phyloP scores from a whole-genome alignment of 2,113 vertebrate genomes.

The Hemiprocne comata region DNA sequence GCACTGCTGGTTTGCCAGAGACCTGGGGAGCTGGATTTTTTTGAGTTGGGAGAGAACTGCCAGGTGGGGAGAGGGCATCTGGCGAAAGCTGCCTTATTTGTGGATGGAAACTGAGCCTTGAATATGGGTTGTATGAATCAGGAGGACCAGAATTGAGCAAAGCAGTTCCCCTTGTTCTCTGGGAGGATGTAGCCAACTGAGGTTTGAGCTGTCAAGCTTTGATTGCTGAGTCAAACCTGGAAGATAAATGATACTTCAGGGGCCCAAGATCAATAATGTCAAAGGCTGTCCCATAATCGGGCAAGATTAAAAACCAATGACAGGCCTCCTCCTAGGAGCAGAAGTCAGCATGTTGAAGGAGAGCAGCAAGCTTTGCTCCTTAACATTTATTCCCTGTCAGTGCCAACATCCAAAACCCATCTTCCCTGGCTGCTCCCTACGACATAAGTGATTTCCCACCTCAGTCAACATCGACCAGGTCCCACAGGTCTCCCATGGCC shows the following conservation, averaged over 20 bases:
- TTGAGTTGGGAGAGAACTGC: background rate
- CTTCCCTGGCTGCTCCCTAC: background rate
- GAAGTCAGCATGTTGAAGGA: background rate
- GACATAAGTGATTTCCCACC: background rate
- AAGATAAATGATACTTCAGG: conserved; percentile 50
- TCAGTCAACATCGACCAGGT: background rate
- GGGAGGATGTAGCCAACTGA: background rate
- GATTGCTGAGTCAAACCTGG: background rate
- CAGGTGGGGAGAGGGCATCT: background rate
- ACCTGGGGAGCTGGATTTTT: background rate
- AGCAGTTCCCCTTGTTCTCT: background rate
- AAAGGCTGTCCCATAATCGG: conserved; percentile 28
- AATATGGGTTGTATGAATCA: accelerated
- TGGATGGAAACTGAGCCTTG: background rate
- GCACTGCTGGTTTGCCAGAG: background rate
- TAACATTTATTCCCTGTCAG: background rate
- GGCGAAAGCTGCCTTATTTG: background rate
- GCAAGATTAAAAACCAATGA: conserved; percentile 59
- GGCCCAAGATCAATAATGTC: conserved; percentile 50
- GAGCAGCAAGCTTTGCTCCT: background rate
- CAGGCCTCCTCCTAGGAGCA: conserved; percentile 7
- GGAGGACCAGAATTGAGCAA: background rate
- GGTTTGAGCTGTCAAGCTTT: background rate
- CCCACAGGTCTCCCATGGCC: accelerated
- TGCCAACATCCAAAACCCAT: background rate